phyloP scores from a whole-genome alignment of 1,140 invertebrate species.

The Acromyrmex charruanus region DNA sequence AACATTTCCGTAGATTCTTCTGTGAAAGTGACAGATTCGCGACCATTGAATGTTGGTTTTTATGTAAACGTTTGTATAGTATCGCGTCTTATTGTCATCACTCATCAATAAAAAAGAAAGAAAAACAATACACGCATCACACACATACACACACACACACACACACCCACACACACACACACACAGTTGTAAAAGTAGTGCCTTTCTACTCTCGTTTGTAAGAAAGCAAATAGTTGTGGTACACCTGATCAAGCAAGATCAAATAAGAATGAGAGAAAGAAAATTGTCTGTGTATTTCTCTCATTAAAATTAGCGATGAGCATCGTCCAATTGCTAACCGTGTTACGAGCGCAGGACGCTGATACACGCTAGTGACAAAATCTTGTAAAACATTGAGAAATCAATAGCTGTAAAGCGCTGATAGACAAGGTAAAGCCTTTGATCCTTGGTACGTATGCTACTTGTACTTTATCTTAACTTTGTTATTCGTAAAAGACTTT shows the following conservation, averaged over 20 bases:
- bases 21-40: slow-evolving; percentile 2
- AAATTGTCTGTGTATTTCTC: slow-evolving; percentile 3
- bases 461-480: not conserved
- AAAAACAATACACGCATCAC: slow-evolving; percentile 1
- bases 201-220: slow-evolving; percentile 57
- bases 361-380: slow-evolving; percentile 24
- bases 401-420: slow-evolving; percentile 25
- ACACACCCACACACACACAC: too few species aligned
- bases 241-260: slow-evolving; percentile 6
- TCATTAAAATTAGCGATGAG: slow-evolving; percentile 21
- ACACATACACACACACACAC: too few species aligned
- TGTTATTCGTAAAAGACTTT: slow-evolving; percentile 3
- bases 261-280: not conserved
- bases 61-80: slow-evolving; percentile 23
- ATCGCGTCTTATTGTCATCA: slow-evolving; percentile 39
- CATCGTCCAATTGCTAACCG: slow-evolving; percentile 26
- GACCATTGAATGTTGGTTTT: slow-evolving; percentile 37
- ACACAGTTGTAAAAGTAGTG: slow-evolving; percentile 43
- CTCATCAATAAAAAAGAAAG: slow-evolving; percentile 24
- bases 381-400: slow-evolving; percentile 28
- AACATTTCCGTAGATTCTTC: slow-evolving; percentile 41
- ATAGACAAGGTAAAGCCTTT: slow-evolving; percentile 36
- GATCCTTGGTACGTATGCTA: slow-evolving; percentile 32
- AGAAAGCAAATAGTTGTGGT: slow-evolving; percentile 25
- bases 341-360: slow-evolving; percentile 63